phyloP scores from a whole-genome alignment of 2,797 vertebrate genomes.

The Babyrousa celebensis region DNA sequence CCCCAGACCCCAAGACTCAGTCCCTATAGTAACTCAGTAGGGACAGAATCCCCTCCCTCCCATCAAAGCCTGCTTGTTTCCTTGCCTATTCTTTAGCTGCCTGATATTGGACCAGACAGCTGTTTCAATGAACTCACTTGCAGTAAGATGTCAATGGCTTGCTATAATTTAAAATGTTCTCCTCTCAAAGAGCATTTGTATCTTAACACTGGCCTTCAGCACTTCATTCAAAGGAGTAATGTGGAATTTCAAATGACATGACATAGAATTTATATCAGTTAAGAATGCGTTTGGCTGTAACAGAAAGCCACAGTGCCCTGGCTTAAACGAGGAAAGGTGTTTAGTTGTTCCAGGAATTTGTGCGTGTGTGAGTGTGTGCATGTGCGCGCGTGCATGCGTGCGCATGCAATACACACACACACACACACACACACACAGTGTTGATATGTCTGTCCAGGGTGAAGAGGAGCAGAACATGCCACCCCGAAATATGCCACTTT shows the following conservation, averaged over 20 bases:
- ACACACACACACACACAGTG: neutral
- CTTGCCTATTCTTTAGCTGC: neutral
- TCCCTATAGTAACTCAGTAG: neutral
- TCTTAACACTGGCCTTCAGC: constrained; percentile 58
- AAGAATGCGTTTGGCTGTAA: neutral
- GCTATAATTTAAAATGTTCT: constrained; percentile 26
- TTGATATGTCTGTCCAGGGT: neutral
- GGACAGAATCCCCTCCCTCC: neutral
- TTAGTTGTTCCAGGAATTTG: neutral
- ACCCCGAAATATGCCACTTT: neutral
- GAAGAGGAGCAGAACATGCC: neutral
- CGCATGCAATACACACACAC: neutral
- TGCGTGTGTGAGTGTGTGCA: too few relatives aligned
- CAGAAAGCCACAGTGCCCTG: neutral
- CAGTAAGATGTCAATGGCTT: constrained; percentile 38
- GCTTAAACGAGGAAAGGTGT: neutral
- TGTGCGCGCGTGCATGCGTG: too few relatives aligned
- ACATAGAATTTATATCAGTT: neutral
- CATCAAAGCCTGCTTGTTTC: neutral
- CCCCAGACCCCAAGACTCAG: neutral
- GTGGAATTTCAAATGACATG: neutral
- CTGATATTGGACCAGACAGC: neutral
- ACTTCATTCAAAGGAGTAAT: constrained; percentile 41
- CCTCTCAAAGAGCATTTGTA: constrained; percentile 28
- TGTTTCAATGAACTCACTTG: constrained; percentile 11